These are phyloP conservation scores for Meandrusa payeni DNA, from an alignment of 2,888 invertebrate genomes.

Conservation along the genomic window DNA sequence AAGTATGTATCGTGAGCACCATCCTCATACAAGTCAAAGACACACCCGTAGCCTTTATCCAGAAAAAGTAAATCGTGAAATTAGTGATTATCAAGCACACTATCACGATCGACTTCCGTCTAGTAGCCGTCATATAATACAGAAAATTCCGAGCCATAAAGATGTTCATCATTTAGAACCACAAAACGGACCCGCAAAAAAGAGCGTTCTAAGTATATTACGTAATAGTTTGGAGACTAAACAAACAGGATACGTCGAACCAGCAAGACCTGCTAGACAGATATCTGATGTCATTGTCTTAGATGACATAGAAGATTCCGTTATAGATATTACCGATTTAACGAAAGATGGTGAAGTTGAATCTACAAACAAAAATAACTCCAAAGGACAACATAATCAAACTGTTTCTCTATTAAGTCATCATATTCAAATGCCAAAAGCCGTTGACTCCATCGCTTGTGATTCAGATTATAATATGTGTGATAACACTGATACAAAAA, in stretches of 20 bases:
- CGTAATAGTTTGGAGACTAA: conserved; percentile 86
- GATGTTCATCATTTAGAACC: conserved; percentile 55
- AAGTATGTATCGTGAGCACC: conserved; percentile 54
- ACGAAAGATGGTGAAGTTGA: conserved; percentile 61
- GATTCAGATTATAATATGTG: conserved; percentile 64
- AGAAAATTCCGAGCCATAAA: conserved; percentile 64
- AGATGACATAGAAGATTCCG: conserved; percentile 71
- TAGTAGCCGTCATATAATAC: conserved; percentile 59
- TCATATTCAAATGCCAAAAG: conserved; percentile 85
- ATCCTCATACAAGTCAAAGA: conserved; percentile 48
- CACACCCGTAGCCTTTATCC: conserved; percentile 51
- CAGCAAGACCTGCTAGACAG: conserved; percentile 69
- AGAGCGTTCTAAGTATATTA: conserved; percentile 85
- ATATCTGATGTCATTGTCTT: conserved; percentile 74
- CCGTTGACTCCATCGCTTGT: conserved; percentile 83
- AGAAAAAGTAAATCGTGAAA: conserved; percentile 50
- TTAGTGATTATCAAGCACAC: conserved; percentile 56
- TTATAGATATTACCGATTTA: conserved; percentile 72
- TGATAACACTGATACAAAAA: conserved; percentile 52
- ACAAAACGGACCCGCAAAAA: conserved; percentile 81
- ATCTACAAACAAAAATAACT: conserved; percentile 35
- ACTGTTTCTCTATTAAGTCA: conserved; percentile 42
- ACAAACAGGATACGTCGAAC: conserved; percentile 76
- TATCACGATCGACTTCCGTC: conserved; percentile 57
- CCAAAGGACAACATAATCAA: conserved; percentile 38